phyloP scores from a whole-genome alignment of 2,113 vertebrate genomes.

The Semnornis frantzii region DNA sequence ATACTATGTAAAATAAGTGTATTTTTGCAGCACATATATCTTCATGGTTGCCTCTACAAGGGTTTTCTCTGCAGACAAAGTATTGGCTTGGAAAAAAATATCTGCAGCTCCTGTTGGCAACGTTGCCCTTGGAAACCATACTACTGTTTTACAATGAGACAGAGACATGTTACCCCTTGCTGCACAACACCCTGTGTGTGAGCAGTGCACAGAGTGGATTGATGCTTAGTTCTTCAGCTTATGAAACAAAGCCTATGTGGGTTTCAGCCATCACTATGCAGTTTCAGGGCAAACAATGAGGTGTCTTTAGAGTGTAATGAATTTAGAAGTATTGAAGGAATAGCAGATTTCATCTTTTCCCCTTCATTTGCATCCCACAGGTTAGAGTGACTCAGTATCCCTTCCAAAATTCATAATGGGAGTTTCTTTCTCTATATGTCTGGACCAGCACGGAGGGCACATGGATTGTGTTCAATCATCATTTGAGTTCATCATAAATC shows the following conservation, averaged over 20 bases:
- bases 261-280: neutral
- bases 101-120: neutral
- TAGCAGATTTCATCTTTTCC: neutral
- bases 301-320: neutral
- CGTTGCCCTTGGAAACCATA: neutral
- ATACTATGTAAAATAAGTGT: neutral
- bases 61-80: neutral
- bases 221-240: neutral
- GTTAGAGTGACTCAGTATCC: neutral
- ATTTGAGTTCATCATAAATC: neutral
- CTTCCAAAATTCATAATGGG: neutral
- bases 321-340: neutral
- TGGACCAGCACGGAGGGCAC: neutral
- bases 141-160: neutral
- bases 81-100: neutral
- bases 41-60: neutral
- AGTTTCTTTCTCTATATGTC: neutral
- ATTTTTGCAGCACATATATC: neutral
- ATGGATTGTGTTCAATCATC: neutral
- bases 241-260: neutral
- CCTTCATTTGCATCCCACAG: neutral
- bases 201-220: neutral
- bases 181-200: neutral
- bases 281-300: neutral
- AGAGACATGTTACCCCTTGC: neutral